phyloP scores from a whole-genome alignment of 1,140 invertebrate species.

The Cepaea nemoralis region DNA sequence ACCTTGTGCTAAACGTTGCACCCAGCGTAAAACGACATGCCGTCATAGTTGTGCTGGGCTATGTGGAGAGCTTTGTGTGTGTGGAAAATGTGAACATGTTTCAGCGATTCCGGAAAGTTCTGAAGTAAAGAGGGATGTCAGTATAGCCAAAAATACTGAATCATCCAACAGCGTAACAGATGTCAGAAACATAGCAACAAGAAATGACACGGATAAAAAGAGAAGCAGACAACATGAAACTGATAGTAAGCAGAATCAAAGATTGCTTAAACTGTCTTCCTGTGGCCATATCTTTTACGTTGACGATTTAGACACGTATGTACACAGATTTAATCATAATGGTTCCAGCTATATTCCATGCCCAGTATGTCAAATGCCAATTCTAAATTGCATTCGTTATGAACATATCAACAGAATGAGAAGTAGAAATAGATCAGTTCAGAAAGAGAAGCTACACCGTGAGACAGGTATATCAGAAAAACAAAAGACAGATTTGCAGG shows the following conservation, averaged over 20 bases:
- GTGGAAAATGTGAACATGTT: conserved; percentile 21
- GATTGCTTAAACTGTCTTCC: background rate
- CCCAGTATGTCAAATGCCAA: background rate
- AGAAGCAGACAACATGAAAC: background rate
- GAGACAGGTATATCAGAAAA: background rate
- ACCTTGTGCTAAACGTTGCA: conserved; percentile 70
- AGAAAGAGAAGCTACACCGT: background rate
- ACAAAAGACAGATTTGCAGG: background rate
- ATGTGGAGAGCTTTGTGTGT: conserved; percentile 77
- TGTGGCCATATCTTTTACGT: background rate
- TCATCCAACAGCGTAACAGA: background rate
- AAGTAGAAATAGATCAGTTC: background rate
- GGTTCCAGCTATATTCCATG: background rate
- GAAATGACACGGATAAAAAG: background rate
- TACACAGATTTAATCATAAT: background rate
- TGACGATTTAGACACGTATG: background rate
- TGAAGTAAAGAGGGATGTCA: background rate
- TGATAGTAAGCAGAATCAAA: no score
- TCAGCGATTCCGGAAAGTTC: background rate
- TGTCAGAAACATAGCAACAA: background rate
- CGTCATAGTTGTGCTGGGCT: conserved; percentile 76
- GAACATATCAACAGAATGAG: background rate
- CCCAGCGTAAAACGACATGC: conserved; percentile 74
- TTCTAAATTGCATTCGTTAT: background rate
- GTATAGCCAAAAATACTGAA: background rate